These are phyloP conservation scores for Pangasius mekongensis DNA, from an alignment of 2,797 vertebrate genomes.

Conservation along the genomic window DNA sequence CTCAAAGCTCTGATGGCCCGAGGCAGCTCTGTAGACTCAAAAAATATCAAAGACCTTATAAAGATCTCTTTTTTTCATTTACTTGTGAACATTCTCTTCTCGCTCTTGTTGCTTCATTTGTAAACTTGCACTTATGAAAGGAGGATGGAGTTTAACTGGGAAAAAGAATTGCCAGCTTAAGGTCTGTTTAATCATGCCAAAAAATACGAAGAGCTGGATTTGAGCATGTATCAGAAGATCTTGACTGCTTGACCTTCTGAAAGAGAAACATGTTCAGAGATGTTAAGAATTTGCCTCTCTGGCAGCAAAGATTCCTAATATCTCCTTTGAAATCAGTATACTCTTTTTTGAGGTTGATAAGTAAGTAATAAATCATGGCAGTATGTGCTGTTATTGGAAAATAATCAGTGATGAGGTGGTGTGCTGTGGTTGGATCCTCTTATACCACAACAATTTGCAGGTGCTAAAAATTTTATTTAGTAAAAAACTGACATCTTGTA, in stretches of 20 bases:
- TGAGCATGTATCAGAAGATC: slow-evolving; percentile 43
- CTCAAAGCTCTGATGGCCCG: slow-evolving; percentile 10
- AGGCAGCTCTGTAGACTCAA: slow-evolving; percentile 37
- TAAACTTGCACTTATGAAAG: slow-evolving; percentile 23
- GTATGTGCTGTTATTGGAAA: neutral
- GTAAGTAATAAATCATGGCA: neutral
- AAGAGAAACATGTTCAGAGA: neutral
- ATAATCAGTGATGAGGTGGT: too few relatives aligned
- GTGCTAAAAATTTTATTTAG: neutral
- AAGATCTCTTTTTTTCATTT: slow-evolving; percentile 31
- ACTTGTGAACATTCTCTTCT: slow-evolving; percentile 20
- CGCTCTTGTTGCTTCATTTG: slow-evolving; percentile 22
- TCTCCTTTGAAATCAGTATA: neutral
- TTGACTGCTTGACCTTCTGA: slow-evolving; percentile 56
- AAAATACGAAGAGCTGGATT: slow-evolving; percentile 48
- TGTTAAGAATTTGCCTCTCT: neutral
- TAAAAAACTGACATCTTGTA: neutral
- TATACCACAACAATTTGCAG: neutral
- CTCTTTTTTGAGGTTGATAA: neutral
- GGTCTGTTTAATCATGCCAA: slow-evolving; percentile 57
- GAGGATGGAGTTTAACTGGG: neutral
- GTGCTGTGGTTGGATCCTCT: neutral
- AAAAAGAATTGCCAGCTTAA: slow-evolving; percentile 43
- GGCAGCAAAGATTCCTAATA: neutral
- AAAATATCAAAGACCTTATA: slow-evolving; percentile 43